These are phyloP conservation scores for Tromatobia lineatoria DNA, from an alignment of 2,888 invertebrate species.

Conservation along the genomic window DNA sequence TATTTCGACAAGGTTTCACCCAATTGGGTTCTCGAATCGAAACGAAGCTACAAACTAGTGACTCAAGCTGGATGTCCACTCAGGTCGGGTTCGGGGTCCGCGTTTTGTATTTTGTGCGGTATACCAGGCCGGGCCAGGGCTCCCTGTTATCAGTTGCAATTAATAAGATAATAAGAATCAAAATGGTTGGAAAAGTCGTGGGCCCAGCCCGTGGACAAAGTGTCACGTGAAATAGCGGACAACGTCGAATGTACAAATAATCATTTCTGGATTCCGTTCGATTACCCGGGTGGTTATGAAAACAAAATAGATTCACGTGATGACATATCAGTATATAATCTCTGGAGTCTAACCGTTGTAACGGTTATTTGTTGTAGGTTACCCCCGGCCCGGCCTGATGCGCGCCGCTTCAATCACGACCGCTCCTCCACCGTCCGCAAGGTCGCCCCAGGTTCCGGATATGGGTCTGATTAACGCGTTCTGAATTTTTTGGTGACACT, in stretches of 20 bases:
- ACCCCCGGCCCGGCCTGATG: conserved; percentile 85
- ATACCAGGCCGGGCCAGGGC: conserved; percentile 85
- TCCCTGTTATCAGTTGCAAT: conserved; percentile 76
- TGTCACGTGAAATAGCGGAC: conserved; percentile 13
- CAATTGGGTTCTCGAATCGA: conserved; percentile 38
- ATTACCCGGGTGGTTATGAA: conserved; percentile 17
- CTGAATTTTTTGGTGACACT: conserved; percentile 75
- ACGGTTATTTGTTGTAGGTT: conserved; percentile 84
- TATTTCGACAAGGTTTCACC: conserved; percentile 40
- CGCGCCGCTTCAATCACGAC: conserved; percentile 83
- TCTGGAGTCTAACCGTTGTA: conserved; percentile 73
- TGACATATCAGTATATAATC: conserved; percentile 63
- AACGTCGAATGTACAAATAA: conserved; percentile 32
- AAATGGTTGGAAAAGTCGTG: conserved; percentile 38
- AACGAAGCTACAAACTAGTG: conserved; percentile 46
- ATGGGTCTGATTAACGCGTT: conserved; percentile 79
- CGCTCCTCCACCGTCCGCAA: conserved; percentile 79
- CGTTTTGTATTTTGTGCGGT: conserved; percentile 52
- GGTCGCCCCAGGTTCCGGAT: conserved; percentile 76
- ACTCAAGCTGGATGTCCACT: conserved; percentile 74
- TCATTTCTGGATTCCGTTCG: conserved; percentile 30
- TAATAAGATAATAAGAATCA: conserved; percentile 33
- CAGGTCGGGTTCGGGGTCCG: conserved; percentile 69
- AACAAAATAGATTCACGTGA: conserved; percentile 40
- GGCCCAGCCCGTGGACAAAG: conserved; percentile 62